These are phyloP conservation scores for Platichthys stellatus DNA, from an alignment of 2,113 vertebrate species.

Conservation along the genomic window DNA sequence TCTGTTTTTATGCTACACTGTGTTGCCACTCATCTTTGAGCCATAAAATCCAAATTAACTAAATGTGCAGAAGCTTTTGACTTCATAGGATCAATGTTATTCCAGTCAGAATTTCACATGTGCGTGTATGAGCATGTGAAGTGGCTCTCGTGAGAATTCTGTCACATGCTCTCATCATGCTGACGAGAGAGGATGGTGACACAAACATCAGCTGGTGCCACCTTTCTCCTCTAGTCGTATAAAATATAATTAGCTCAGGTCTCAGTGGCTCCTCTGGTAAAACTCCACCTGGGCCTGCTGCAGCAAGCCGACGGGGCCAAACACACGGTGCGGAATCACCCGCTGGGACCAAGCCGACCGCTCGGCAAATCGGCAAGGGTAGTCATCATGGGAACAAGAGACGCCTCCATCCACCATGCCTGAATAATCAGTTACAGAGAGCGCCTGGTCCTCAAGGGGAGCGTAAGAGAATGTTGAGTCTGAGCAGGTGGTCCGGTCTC, in stretches of 20 bases:
- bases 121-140: too few relatives aligned
- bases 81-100: neutral
- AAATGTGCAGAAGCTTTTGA: neutral
- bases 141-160: neutral
- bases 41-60: slow-evolving; percentile 3
- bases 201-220: slow-evolving; percentile 28
- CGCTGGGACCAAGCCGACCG: slow-evolving; percentile 78
- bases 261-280: slow-evolving; percentile 35
- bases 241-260: slow-evolving; percentile 52
- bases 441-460: slow-evolving; percentile 54
- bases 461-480: slow-evolving; percentile 54
- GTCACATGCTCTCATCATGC: slow-evolving; percentile 13
- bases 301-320: slow-evolving; percentile 85
- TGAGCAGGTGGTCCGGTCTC: slow-evolving; percentile 51
- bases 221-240: slow-evolving; percentile 35
- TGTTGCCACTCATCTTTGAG: neutral
- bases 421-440: slow-evolving; percentile 64
- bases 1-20: too few relatives aligned
- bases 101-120: neutral
- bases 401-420: slow-evolving; percentile 63
- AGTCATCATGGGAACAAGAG: slow-evolving; percentile 88
- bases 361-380: slow-evolving; percentile 90
- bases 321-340: slow-evolving; percentile 90
- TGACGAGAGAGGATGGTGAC: slow-evolving; percentile 26
- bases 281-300: slow-evolving; percentile 77